Evolutionary conservation across 2,797 vertebrate species (phyloP).

Genomic region (Monodelphis domestica): DNA sequence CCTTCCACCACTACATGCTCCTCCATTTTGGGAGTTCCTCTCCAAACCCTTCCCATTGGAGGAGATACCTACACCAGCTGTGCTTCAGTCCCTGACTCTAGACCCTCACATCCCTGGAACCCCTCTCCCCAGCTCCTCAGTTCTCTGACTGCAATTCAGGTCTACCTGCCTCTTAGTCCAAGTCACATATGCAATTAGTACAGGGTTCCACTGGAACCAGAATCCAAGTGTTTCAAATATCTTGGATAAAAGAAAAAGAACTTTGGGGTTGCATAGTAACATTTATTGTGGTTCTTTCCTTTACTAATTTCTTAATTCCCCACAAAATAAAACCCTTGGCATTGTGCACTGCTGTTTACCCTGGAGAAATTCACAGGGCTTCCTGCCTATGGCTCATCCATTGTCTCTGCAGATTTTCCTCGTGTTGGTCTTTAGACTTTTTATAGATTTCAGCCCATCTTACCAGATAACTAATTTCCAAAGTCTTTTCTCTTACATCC

Average conservation of each 20-base stretch:
- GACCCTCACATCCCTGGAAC: not conserved
- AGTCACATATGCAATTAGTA: not conserved
- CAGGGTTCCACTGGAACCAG: not conserved
- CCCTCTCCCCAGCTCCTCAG: not conserved
- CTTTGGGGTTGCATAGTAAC: not conserved
- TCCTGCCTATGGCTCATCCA: constrained; percentile 29
- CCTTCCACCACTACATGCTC: not conserved
- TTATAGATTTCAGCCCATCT: constrained; percentile 35
- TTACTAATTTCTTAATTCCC: constrained; percentile 51
- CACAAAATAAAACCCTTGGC: constrained; percentile 53
- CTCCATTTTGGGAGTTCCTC: not conserved
- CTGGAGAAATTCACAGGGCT: constrained; percentile 31
- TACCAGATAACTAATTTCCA: constrained; percentile 27
- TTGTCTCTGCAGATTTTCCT: constrained; percentile 61
- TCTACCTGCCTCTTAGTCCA: not conserved
- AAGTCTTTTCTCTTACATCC: constrained; percentile 58
- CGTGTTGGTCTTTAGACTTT: constrained; percentile 6
- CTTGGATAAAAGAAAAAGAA: not conserved
- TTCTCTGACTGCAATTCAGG: not conserved
- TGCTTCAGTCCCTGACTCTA: not conserved
- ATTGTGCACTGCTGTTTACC: not conserved
- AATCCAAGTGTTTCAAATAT: not conserved
- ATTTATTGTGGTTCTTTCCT: constrained; percentile 37
- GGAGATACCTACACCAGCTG: not conserved
- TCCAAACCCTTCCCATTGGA: not conserved